Conservation (phyloP, 2,797 vertebrate species). For the Cuculus canorus region DNA sequence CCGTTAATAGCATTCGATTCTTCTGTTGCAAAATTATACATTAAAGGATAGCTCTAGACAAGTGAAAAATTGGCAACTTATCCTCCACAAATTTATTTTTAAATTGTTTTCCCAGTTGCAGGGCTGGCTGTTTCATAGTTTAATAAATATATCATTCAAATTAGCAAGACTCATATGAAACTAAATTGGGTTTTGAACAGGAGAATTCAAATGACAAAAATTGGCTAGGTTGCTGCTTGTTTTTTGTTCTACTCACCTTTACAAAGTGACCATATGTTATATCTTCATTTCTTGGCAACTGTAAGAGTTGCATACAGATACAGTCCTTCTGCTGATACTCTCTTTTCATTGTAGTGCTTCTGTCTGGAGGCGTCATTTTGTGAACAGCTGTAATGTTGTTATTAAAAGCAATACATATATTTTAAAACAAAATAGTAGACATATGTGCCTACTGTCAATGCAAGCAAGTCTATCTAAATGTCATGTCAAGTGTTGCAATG, state of each 20-base stretch:
- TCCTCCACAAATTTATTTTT: constrained; percentile 54
- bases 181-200: constrained; percentile 49
- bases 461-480: constrained; percentile 65
- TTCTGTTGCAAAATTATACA: constrained; percentile 70
- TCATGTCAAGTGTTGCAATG: constrained; percentile 54
- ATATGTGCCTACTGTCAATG: constrained; percentile 71
- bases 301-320: constrained; percentile 43
- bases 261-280: constrained; percentile 72
- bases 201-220: constrained; percentile 65
- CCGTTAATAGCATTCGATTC: constrained; percentile 70
- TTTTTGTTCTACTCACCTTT: constrained; percentile 73
- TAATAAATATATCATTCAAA: constrained; percentile 60
- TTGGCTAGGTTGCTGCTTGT: constrained; percentile 66
- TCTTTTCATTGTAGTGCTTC: constrained; percentile 60
- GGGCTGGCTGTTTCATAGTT: constrained; percentile 18
- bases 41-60: constrained; percentile 67
- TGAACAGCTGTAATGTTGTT: constrained; percentile 75
- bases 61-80: constrained; percentile 39
- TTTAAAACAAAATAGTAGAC: constrained; percentile 73
- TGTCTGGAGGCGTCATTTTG: constrained; percentile 66
- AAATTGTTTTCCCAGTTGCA: constrained; percentile 62
- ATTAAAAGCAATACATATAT: constrained; percentile 72
- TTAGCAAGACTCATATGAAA: constrained; percentile 36
- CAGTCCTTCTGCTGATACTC: constrained; percentile 53
- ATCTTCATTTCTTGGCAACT: constrained; percentile 58